Evolutionary conservation across 1,140 invertebrate species (phyloP), one percentile per base, ranked within the genome.

Genomic region (Drosophila orosa): DNA sequence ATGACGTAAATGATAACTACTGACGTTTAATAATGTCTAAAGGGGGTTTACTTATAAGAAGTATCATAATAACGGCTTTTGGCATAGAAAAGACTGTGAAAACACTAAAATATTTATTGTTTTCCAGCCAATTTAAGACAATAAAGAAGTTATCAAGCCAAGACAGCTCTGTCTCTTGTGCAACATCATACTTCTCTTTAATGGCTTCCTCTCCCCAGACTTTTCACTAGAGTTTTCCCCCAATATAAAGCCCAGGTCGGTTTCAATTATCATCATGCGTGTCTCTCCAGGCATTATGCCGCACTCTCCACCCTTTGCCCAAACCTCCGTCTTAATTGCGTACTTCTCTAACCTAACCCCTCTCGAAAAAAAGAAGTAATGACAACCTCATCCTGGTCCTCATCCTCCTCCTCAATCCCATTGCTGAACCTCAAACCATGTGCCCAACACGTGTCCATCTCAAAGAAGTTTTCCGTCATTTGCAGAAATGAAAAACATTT

Each of bases 401-500:
- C 55, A 22, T 37, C 24, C 17, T 27, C 68, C 31, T 33, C 25
- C 24, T 17, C 27, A 27, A 19, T 17, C 15, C 19, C 47, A 40
- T 40, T 27, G 39, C 47, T 39, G 25, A 40, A 39, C 52, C 50
- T 33, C 57, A 24, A 61, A 44, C 61, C 71, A 74, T 74, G 69
- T 74, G 71, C 71, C 69, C 59, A 74, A 74, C 72, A 74, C 72
- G 72, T 74, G 72, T 74, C 72, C 68, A 61, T 39, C 39, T 39
- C 35, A 59, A 71, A 71, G 65, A 71, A 71, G 50, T 71, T 71
- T 71, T 71, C 66, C 50, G 67, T 84, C 80, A 83, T 84, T 79
- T 83, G 80, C 63, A 74, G 80, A 69, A 69, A 69, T 71, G 65
- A 68, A 71, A 71, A 84, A 80, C 56, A 65, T 84, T 75, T 48